These are phyloP conservation scores for Macquaria australasica DNA, from an alignment of 2,113 vertebrate genomes.

Conservation along the genomic window DNA sequence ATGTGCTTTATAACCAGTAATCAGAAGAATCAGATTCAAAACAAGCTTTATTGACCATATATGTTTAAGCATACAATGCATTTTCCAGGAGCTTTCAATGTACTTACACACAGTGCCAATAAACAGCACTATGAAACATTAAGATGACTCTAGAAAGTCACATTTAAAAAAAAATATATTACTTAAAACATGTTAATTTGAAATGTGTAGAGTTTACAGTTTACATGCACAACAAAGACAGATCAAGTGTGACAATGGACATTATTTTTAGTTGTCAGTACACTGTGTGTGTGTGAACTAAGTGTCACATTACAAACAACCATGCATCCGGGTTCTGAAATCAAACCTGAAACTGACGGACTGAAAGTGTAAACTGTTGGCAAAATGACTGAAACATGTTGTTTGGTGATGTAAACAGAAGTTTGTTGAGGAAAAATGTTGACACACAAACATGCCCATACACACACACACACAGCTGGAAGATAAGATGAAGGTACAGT, in stretches of 20 bases:
- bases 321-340: neutral
- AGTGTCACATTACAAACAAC: neutral
- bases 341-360: constrained; percentile 31
- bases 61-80: neutral
- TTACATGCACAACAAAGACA: neutral
- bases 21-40: neutral
- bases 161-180: neutral
- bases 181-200: no score
- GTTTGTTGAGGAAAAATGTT: constrained; percentile 18
- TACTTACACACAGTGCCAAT: neutral
- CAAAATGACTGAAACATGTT: constrained; percentile 33
- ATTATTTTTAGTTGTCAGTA: neutral
- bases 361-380: neutral
- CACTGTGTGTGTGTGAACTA: neutral
- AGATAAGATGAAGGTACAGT: constrained; percentile 77
- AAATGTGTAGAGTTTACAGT: neutral
- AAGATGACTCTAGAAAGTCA: neutral
- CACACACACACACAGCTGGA: constrained; percentile 47
- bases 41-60: neutral
- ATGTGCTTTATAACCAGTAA: neutral
- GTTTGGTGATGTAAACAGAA: constrained; percentile 38
- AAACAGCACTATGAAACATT: neutral
- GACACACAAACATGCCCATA: neutral
- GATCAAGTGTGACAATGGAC: neutral
- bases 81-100: neutral